Conservation (phyloP, 2,888 invertebrate species). For the Ennomos fuscantarius region DNA sequence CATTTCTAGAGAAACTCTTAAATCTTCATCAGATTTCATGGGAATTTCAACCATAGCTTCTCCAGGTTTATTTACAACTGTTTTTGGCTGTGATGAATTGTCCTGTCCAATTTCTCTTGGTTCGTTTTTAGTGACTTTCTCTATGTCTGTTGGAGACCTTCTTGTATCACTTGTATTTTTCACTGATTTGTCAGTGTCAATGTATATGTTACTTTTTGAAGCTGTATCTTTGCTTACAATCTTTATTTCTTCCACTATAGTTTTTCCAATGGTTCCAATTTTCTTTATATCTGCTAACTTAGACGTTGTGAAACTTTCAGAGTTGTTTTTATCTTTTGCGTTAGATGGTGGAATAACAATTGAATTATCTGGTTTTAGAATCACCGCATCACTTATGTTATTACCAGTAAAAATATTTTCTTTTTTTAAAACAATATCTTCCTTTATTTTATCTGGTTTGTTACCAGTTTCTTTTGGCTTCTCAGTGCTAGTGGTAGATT, state of each 20-base stretch:
- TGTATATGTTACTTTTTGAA: conserved; percentile 5
- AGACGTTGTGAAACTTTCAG: background rate
- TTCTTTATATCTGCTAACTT: background rate
- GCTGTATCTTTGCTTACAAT: conserved; percentile 12
- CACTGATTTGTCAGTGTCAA: background rate
- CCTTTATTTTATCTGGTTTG: too few relatives aligned
- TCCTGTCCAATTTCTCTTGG: background rate
- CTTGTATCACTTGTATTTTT: conserved; percentile 2
- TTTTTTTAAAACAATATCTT: background rate
- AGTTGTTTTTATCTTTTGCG: background rate
- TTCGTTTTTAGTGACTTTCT: background rate
- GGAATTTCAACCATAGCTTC: conserved; percentile 3
- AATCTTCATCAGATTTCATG: conserved; percentile 7
- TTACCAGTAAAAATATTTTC: background rate
- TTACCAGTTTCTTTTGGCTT: too few relatives aligned
- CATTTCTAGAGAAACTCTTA: conserved; percentile 5
- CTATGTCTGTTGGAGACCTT: background rate
- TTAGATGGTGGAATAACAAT: background rate
- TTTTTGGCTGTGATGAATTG: conserved; percentile 2
- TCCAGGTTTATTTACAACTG: conserved; percentile 1
- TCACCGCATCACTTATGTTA: background rate
- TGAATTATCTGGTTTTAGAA: conserved; percentile 5
- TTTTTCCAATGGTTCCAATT: background rate
- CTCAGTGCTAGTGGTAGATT: too few relatives aligned
- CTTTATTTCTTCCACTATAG: background rate